Evolutionary conservation across 2,797 vertebrate species (phyloP), one percentile per base, ranked within the genome.

Genomic region (Eulemur rubriventer): DNA sequence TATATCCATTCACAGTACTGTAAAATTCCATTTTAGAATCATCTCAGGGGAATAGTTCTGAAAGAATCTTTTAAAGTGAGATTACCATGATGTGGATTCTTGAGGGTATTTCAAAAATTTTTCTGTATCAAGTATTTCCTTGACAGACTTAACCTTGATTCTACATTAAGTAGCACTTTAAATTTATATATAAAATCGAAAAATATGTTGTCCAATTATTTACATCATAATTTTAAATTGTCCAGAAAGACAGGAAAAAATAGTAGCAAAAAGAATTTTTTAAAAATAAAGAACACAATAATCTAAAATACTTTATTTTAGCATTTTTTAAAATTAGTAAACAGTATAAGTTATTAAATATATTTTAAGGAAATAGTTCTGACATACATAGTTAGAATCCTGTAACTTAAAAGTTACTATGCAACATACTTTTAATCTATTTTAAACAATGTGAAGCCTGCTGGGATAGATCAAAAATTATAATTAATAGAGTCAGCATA

Each of bases 271-370:
- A 70, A 75, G 63, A 17, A 48, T 24, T 7, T 33, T 46, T 41
- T 43, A 0, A 18, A 78, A 65, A 55, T 41, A 43, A n/a, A 78
- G 63, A 57, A 61, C 5, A 78, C 20, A 85, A 38, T 57, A 84
- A 63, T 46, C 57, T 85, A 63, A 95, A 95, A 69, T 63, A 43
- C 2, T 50, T 46, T 46, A 46, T 46, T 46, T 89, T 10, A n/a
- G 2, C 65, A 93, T 78, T 91, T 89, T 78, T 80, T 12, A 87
- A 20, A n/a, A 38, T 89, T 91, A 88, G 16, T 79, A 92, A 94
- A 79, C 3, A 52, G 28, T 72, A 22, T 65, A 65, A 61, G 2
- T 43, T 94, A 18, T 28, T 89, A 46, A 81, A 84, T 75, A 41
- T 46, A 94, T 84, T 94, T 80, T 69, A 78, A 94, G 43, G 61